Evolutionary conservation across 1,140 invertebrate genomes (phyloP), one percentile per base, ranked within the genome.

Genomic region (Bombus pascuorum): DNA sequence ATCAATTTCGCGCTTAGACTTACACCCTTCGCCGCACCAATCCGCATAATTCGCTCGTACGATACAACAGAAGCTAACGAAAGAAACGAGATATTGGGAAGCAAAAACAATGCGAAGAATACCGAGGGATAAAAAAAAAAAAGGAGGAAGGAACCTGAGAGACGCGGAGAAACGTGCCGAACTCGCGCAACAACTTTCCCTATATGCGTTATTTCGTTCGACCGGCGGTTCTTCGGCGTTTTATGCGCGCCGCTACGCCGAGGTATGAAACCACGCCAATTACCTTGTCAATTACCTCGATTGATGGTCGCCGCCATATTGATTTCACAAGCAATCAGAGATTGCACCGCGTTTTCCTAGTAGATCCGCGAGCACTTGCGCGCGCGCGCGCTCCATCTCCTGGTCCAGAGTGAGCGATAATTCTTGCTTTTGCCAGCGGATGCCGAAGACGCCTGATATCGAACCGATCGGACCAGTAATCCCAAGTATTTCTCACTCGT

Each of bases 201-300:
- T 89, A 89, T 89, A 90, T 87, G 87, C 89, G 83, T 89, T 89
- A 90, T 90, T 89, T 88, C 73, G 77, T 86, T 39, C 65, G 80
- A 13, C 65, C 66, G 85, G 22, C 13, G n/a, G 70, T 71, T 86
- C 85, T 86, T 73, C 59, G 5, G 37, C 34, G 76, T 81, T 62
- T 65, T n/a, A 77, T 70, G 57, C 76, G 66, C 39, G 66, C n/a
- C 22, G 28, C 74, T 70, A 82, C 77, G 82, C 85, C 73, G 77
- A 73, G 87, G 83, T 78, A 90, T 88, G 87, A 86, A 91, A 87
- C 85, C 72, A 81, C 87, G 87, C 86, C 90, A 91, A 91, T 91
- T 91, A 91, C 89, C 90, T 91, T 91, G 90, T 91, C 90, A 91
- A 91, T 91, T 91, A 91, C 86, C 86, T 85, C 90, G 89, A 91